Conservation (phyloP, 2,797 vertebrate species). For the Simalia tracyae region DNA sequence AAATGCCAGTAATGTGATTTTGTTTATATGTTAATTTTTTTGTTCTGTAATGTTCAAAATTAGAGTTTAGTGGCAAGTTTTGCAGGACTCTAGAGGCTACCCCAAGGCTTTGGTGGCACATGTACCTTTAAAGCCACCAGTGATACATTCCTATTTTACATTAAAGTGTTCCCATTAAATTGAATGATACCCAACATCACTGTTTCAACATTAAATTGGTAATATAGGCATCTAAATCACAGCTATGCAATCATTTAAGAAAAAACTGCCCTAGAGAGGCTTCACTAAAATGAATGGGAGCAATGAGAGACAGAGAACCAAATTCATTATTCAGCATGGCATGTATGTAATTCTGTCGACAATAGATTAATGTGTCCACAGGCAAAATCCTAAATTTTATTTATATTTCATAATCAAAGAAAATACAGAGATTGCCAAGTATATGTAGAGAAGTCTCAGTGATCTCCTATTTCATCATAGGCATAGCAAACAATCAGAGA, state of each 20-base stretch:
- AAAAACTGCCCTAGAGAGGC: background rate
- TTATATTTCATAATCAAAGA: conserved; percentile 33
- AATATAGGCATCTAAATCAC: background rate
- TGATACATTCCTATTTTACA: background rate
- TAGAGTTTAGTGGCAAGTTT: background rate
- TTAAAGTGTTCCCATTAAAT: background rate
- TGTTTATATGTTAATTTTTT: background rate
- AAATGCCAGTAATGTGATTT: background rate
- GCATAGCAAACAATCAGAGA: background rate
- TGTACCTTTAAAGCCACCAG: background rate
- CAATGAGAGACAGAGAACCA: background rate
- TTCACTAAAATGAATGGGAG: background rate
- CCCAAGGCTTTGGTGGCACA: background rate
- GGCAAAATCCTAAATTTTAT: conserved; percentile 1
- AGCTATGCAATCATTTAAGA: background rate
- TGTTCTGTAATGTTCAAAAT: background rate
- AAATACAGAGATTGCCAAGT: conserved; percentile 15
- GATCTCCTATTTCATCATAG: background rate
- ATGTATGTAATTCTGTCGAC: background rate
- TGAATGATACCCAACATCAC: background rate
- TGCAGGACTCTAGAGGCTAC: background rate
- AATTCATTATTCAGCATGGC: conserved; percentile 26
- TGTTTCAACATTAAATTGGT: background rate
- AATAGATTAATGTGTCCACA: background rate
- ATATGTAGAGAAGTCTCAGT: background rate